Evolutionary conservation across 2,113 vertebrate species (phyloP).

Genomic region (Phyllostomus hastatus): DNA sequence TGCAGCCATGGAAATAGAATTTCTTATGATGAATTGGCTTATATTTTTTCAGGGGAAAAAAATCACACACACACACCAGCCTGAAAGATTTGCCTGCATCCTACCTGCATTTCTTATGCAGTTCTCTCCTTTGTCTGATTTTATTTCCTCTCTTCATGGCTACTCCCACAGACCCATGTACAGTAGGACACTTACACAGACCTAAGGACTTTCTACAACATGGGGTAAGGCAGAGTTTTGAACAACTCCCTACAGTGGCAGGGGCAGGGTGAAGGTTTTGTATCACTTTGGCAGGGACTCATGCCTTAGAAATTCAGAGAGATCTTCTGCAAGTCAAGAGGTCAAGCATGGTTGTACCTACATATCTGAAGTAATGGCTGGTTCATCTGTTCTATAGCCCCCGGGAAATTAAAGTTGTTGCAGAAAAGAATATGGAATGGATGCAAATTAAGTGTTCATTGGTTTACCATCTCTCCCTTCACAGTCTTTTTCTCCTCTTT

Average conservation of each 20-base stretch:
- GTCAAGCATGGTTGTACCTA: background rate
- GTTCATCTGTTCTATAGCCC: background rate
- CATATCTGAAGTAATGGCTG: background rate
- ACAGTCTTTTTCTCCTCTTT: background rate
- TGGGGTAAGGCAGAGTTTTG: background rate
- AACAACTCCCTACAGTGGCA: background rate
- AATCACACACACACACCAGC: background rate
- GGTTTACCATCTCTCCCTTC: background rate
- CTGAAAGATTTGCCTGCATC: background rate
- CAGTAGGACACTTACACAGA: background rate
- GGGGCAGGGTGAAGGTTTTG: background rate
- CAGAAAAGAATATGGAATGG: background rate
- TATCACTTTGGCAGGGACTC: background rate
- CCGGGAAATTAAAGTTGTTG: background rate
- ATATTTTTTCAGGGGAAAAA: background rate
- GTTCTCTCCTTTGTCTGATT: background rate
- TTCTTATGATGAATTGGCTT: constrained; percentile 34
- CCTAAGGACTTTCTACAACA: background rate
- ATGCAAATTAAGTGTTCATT: background rate
- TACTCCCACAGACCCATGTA: background rate
- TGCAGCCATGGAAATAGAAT: constrained; percentile 21
- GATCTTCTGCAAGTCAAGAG: background rate
- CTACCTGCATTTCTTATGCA: background rate
- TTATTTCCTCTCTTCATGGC: background rate
- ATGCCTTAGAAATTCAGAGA: background rate